Percentiles rank a stretch among this genome's conserved stretches.
phyloP scores from a whole-genome alignment of 2,113 vertebrate genomes.

The Himantopus leucocephalus region DNA sequence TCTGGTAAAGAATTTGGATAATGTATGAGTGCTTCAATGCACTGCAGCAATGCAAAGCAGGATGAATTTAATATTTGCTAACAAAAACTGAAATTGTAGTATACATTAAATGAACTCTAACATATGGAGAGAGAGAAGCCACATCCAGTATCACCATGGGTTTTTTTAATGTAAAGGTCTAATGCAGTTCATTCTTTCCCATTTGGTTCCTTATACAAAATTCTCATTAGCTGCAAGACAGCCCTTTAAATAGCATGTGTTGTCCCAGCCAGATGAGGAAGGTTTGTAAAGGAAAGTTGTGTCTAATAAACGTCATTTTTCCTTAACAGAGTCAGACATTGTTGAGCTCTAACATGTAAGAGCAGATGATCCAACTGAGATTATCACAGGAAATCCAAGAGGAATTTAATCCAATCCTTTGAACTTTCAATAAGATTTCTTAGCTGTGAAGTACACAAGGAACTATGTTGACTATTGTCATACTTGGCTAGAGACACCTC shows the following conservation, averaged over 20 bases:
- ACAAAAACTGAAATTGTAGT: background rate
- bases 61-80: background rate
- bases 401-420: slow-evolving; percentile 48
- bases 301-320: slow-evolving; percentile 38
- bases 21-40: background rate
- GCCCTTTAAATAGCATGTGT: background rate
- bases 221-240: background rate
- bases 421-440: slow-evolving; percentile 45
- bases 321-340: slow-evolving; percentile 15
- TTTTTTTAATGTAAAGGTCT: background rate
- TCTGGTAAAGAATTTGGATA: background rate
- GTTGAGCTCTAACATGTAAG: slow-evolving; percentile 20
- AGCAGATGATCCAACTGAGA: slow-evolving; percentile 60
- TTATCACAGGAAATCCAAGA: slow-evolving; percentile 61
- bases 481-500: slow-evolving; percentile 3
- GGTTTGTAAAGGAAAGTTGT: slow-evolving; percentile 8
- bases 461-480: slow-evolving; percentile 31
- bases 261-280: background rate
- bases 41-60: background rate
- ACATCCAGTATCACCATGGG: background rate
- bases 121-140: background rate
- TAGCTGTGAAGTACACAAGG: slow-evolving; percentile 7
- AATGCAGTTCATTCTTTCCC: background rate
- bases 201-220: background rate
- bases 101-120: background rate